Evolutionary conservation across 2,888 invertebrate genomes (phyloP).

Genomic region (Epirrhoe alternata): DNA sequence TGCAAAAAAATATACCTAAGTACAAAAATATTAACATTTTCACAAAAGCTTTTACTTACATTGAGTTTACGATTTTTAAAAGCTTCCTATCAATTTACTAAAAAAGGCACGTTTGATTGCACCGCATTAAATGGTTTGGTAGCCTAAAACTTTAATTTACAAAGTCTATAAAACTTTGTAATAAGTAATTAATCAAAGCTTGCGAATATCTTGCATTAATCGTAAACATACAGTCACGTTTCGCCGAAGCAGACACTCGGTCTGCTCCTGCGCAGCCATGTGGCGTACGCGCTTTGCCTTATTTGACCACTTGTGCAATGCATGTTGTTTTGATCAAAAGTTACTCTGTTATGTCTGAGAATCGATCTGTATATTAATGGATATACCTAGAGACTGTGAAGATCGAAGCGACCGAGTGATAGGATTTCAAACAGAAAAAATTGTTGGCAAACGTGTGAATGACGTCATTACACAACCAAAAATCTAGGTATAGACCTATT

Average conservation of each 20-base stretch:
- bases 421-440: constrained; percentile 3
- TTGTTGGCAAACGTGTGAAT: neutral
- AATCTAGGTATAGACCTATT: neutral
- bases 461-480: no score
- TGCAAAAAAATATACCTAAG: no score
- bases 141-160: no score
- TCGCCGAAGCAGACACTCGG: constrained; percentile 74
- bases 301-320: constrained; percentile 58
- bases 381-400: neutral
- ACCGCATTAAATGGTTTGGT: no score
- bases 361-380: constrained; percentile 2
- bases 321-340: constrained; percentile 55
- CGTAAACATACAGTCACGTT: constrained; percentile 49
- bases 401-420: neutral
- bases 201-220: constrained; percentile 39
- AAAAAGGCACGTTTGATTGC: no score
- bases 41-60: no score
- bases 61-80: no score
- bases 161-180: no score
- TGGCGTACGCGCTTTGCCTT: constrained; percentile 48
- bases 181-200: constrained; percentile 31
- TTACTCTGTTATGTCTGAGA: constrained; percentile 36
- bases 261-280: constrained; percentile 63
- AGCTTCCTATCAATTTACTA: no score
- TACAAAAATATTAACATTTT: no score